Conservation (phyloP, 2,797 vertebrate genomes). For the Gambusia yucatana region DNA sequence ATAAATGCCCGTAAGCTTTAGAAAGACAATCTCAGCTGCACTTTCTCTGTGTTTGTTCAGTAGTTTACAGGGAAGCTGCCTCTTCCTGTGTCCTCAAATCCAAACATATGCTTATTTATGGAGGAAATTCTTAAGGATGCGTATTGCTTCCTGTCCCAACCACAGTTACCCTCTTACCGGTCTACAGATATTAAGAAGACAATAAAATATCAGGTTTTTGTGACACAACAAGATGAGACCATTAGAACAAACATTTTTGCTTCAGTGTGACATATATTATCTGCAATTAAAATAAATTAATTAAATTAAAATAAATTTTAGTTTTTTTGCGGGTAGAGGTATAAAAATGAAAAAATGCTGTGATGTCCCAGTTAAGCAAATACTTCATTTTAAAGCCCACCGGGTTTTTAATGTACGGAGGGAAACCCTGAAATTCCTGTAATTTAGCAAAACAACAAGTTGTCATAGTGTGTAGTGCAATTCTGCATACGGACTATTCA, state of each 20-base stretch:
- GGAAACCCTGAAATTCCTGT: neutral
- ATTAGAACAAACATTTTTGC: neutral
- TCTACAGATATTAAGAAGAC: neutral
- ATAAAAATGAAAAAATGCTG: neutral
- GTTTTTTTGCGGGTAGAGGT: too few relatives aligned
- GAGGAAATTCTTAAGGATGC: neutral
- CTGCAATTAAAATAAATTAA: neutral
- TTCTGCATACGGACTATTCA: neutral
- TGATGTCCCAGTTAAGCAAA: neutral
- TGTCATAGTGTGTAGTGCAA: neutral
- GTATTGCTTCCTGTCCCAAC: neutral
- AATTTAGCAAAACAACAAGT: neutral
- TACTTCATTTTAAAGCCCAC: neutral
- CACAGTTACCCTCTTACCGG: neutral
- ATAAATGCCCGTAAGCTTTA: neutral
- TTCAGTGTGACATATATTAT: neutral
- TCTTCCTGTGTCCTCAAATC: conserved; percentile 1
- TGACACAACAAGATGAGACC: neutral
- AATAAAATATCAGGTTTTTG: neutral
- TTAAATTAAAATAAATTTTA: neutral
- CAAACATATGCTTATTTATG: neutral
- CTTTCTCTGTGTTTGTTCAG: neutral
- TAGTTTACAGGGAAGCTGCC: neutral
- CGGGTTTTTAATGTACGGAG: too few relatives aligned
- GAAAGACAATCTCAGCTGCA: neutral